These are phyloP conservation scores for Crotalus horridus DNA, from an alignment of 2,113 vertebrate genomes.

Conservation along the genomic window DNA sequence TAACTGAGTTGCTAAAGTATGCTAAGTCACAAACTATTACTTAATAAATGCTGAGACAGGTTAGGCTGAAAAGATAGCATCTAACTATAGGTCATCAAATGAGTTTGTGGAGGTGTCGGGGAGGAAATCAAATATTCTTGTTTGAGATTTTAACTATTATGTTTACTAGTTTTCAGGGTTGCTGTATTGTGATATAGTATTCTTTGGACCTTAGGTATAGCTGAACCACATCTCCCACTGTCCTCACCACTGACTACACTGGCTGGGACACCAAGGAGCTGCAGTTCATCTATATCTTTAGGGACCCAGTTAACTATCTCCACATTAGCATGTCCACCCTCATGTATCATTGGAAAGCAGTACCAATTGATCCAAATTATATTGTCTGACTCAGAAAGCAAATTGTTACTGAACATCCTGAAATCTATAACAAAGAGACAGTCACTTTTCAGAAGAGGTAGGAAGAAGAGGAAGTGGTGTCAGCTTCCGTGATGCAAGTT, in stretches of 20 bases:
- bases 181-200: not conserved
- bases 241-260: not conserved
- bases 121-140: not conserved
- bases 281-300: not conserved
- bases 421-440: not conserved
- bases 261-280: not conserved
- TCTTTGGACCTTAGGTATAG: not conserved
- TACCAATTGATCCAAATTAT: not conserved
- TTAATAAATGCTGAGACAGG: not conserved
- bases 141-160: not conserved
- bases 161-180: not conserved
- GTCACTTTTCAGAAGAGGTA: not conserved
- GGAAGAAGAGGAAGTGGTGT: not conserved
- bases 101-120: not conserved
- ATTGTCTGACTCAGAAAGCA: not conserved
- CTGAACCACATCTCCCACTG: not conserved
- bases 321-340: not conserved
- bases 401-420: not conserved
- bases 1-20: not conserved
- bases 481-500: not conserved
- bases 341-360: not conserved
- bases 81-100: not conserved
- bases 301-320: not conserved
- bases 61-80: not conserved
- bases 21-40: not conserved